Base-by-base conservation (phyloP, 2,113 vertebrate genomes). In the Eretmochelys imbricata region DNA sequence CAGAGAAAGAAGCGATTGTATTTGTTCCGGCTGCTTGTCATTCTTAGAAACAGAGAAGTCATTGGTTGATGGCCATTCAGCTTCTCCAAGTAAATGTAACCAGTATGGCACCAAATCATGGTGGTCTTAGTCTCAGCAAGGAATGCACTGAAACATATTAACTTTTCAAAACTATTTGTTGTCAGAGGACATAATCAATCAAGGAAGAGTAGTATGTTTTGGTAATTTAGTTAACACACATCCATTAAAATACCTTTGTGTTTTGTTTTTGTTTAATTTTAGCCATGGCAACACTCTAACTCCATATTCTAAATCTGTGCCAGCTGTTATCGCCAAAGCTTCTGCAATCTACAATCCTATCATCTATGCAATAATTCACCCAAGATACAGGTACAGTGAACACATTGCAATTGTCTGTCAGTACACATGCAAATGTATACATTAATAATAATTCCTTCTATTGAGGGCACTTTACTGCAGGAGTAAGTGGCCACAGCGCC, bases 271-370 rank as follows among this genome's bases (percentile, higher is more conserved):
- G 81, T 57, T 96, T 96, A 94, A 38, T 98, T 98, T 95, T 59
- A 98, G 98, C 78, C 96, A 65, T 87, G 95, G 95, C 57, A 95
- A 88, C 85, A 91, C 46, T 78, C 89, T 98, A 91, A 98, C 97
- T 51, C 98, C 98, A 10, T 98, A 98, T 96, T 97, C 98, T 84
- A 98, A 98, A 95, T 96, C 98, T 57, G 97, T 98, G 93, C 98
- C 98, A 92, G 98, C 98, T 91, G 42, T 98, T 94, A 98, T 98
- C 90, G 98, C 98, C 91, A 98, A 98, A 96, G 97, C 98, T 78
- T 98, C 98, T 96, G 98, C 98, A 50, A 90, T 98, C 94, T 98
- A 98, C 97, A 98, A 98, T 82, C 98, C 98, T 92, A 98, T 98
- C 93, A 98, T 98, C 84, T 98, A 98, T 88, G 98, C 98, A 91